Percentiles rank a stretch among this genome's conserved stretches.
phyloP scores from a whole-genome alignment of 2,797 vertebrate genomes.

The Melanogrammus aeglefinus region DNA sequence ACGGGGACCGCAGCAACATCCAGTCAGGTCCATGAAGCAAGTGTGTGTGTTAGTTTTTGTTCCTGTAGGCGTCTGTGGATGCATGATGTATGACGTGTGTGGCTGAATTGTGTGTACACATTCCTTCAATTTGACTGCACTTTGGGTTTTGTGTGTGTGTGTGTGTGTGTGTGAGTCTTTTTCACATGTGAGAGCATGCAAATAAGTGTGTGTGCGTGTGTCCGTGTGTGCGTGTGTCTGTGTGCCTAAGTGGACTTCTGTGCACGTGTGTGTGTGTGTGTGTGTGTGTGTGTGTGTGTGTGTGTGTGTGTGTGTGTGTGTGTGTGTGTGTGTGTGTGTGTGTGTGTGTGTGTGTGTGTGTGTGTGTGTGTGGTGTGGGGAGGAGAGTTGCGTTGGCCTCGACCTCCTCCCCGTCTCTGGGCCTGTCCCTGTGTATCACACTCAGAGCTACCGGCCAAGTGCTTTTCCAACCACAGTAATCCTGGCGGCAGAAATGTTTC shows the following conservation, averaged over 20 bases:
- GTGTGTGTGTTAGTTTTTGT: constrained; percentile 78
- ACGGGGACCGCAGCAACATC: constrained; percentile 84
- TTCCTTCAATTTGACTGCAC: neutral
- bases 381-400: constrained; percentile 32
- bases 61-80: constrained; percentile 71
- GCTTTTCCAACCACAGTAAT: constrained; percentile 72
- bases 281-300: constrained; percentile 45
- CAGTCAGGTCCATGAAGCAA: constrained; percentile 89
- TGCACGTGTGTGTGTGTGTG: constrained; percentile 29
- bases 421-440: constrained; percentile 59
- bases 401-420: constrained; percentile 59
- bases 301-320: constrained; percentile 25
- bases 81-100: constrained; percentile 35
- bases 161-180: constrained; percentile 28
- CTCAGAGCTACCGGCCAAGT: constrained; percentile 64
- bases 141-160: constrained; percentile 24
- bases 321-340: constrained; percentile 23
- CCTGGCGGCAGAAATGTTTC: constrained; percentile 65
- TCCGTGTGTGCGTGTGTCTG: constrained; percentile 26
- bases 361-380: constrained; percentile 36
- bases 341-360: constrained; percentile 16
- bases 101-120: constrained; percentile 32
- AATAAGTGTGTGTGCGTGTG: constrained; percentile 15
- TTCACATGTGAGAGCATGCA: neutral
- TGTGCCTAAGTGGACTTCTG: neutral